Evolutionary conservation across 2,113 vertebrate species (phyloP), one percentile per base, ranked within the genome.

Genomic region (Gambusia holbrooki): DNA sequence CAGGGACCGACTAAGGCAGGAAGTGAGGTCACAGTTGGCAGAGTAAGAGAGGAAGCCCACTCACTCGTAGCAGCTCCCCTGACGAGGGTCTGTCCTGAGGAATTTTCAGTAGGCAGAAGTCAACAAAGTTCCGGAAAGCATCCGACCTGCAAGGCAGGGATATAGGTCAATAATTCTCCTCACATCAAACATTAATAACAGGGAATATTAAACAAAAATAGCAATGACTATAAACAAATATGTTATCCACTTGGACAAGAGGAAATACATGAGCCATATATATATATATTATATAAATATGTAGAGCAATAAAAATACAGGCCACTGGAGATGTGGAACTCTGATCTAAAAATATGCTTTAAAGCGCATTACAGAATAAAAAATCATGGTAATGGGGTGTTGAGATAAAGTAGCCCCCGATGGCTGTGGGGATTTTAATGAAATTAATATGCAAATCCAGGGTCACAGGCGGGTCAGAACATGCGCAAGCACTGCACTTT

Each of bases 91-190:
- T 95, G 95, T 99, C 97, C 95, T 99, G 98, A 96, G 98, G 97
- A 96, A 97, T 96, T 95, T 99, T 99, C 94, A 97, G 96, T 95
- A 99, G 96, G 96, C 98, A 99, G 96, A 97, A 98, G 95, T 99
- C 97, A 84, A 99, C 97, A 88, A 99, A 99, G 95, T 96, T 97
- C 92, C 97, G 96, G 92, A 99, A 99, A 86, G 95, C 95, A 71
- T 98, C 95, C 75, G 97, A 96, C 98, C 98, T 99, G 90, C 66
- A 82, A 19, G n/a, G 60, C 72, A 76, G 71, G 37, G 73, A 76
- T 30, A 51, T 58, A 58, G 74, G 72, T 89, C 58, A 80, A 15
- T 3, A 22, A 69, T 58, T 65, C 15, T 10, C 22, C 27, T 30
- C 13, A 32, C 11, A 17, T 63, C 14, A 69, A 81, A 62, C 28